Conservation (phyloP, 2,113 vertebrate species). For the Microcebus ravelobensis region DNA sequence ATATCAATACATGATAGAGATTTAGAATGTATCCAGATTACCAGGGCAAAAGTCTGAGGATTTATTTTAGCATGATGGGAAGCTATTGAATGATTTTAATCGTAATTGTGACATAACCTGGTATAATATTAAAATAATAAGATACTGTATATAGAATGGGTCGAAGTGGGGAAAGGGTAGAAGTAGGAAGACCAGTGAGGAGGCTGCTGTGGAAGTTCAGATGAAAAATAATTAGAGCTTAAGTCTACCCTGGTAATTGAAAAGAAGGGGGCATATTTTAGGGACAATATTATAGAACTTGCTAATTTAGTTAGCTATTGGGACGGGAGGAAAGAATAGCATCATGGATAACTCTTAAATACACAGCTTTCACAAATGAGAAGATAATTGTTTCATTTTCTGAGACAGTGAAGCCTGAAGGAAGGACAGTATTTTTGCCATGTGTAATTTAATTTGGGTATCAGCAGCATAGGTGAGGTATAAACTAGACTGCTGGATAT, state of each 20-base stretch:
- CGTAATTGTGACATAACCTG: neutral
- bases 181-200: neutral
- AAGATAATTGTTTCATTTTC: neutral
- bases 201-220: neutral
- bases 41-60: rapidly evolving
- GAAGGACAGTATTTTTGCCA: neutral
- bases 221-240: neutral
- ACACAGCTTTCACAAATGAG: neutral
- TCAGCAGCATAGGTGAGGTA: neutral
- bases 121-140: neutral
- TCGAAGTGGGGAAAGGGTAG: neutral
- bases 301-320: neutral
- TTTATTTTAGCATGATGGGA: neutral
- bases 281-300: neutral
- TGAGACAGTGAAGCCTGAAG: neutral
- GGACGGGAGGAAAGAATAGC: neutral
- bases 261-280: neutral
- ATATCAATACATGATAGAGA: neutral
- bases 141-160: neutral
- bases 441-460: neutral
- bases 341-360: neutral
- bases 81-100: neutral
- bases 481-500: neutral
- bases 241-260: neutral
- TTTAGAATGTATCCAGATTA: neutral